phyloP scores from a whole-genome alignment of 2,888 invertebrate species.

The Heterodera filipjevi region DNA sequence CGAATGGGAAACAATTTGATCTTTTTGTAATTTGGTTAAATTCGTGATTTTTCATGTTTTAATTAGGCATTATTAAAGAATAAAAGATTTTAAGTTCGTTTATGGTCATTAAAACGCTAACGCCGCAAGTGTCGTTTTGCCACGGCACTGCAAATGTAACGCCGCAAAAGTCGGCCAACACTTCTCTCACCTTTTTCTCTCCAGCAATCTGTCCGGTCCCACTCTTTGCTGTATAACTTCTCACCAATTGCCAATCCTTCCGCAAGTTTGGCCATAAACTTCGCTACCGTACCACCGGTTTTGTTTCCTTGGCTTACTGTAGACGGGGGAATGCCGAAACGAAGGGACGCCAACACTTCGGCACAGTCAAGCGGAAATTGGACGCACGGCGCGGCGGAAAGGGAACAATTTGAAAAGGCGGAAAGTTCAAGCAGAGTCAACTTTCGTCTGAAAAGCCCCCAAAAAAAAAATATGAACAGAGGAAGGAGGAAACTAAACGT shows the following conservation, averaged over 20 bases:
- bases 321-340: slow-evolving; percentile 2
- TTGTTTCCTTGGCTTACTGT: background rate
- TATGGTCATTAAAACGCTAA: too few relatives aligned
- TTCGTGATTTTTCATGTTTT: too few relatives aligned
- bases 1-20: too few relatives aligned
- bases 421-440: slow-evolving; percentile 1
- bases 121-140: too few relatives aligned
- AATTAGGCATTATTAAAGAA: too few relatives aligned
- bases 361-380: slow-evolving; percentile 7
- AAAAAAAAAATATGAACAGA: background rate
- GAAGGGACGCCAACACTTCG: slow-evolving; percentile 2
- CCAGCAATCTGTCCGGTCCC: background rate
- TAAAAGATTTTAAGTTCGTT: too few relatives aligned
- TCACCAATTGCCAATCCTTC: background rate
- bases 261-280: slow-evolving; percentile 11
- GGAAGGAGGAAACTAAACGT: background rate
- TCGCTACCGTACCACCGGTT: background rate
- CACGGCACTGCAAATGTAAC: too few relatives aligned
- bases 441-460: background rate
- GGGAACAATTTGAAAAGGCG: background rate
- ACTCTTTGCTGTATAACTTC: background rate
- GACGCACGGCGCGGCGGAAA: background rate
- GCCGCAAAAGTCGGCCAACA: too few relatives aligned
- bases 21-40: too few relatives aligned
- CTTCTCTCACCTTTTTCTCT: background rate